Percentiles rank a stretch among this genome's conserved stretches.
phyloP scores from a whole-genome alignment of 2,797 vertebrate genomes.

The Hoplostethus mediterraneus region DNA sequence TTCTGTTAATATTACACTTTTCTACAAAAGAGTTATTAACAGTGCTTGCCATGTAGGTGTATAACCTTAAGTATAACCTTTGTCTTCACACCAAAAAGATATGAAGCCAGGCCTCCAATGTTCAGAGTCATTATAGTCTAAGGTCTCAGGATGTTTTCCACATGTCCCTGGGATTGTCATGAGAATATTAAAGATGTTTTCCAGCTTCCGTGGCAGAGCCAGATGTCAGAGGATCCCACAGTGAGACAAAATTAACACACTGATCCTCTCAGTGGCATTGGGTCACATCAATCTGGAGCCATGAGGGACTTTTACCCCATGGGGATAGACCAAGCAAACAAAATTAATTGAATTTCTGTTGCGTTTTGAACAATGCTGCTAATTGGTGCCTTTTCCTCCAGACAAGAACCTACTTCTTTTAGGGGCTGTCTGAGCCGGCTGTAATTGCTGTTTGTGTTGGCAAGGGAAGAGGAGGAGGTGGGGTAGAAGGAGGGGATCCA shows the following conservation, averaged over 20 bases:
- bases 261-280: slow-evolving; percentile 81
- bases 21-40: slow-evolving; percentile 19
- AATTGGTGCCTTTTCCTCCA: slow-evolving; percentile 89
- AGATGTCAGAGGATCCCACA: slow-evolving; percentile 91
- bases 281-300: slow-evolving; percentile 79
- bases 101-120: slow-evolving; percentile 85
- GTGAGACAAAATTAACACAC: slow-evolving; percentile 89
- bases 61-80: slow-evolving; percentile 69
- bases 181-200: slow-evolving; percentile 96
- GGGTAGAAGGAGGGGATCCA: slow-evolving; percentile 74
- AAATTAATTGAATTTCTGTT: slow-evolving; percentile 78
- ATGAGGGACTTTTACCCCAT: slow-evolving; percentile 78
- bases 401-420: slow-evolving; percentile 89
- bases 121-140: slow-evolving; percentile 88
- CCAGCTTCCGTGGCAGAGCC: slow-evolving; percentile 91
- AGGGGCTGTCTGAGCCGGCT: slow-evolving; percentile 86
- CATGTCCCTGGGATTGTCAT: slow-evolving; percentile 91
- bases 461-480: slow-evolving; percentile 74
- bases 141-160: slow-evolving; percentile 94
- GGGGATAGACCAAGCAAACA: slow-evolving; percentile 71
- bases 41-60: slow-evolving; percentile 60
- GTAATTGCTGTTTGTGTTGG: slow-evolving; percentile 96
- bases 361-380: slow-evolving; percentile 85
- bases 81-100: slow-evolving; percentile 84
- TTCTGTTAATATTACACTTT: too few relatives aligned